A percentile compares a stretch with the other conserved stretches of the same genome.
Conservation (phyloP, 2,888 invertebrate species). For the Cancer borealis region DNA sequence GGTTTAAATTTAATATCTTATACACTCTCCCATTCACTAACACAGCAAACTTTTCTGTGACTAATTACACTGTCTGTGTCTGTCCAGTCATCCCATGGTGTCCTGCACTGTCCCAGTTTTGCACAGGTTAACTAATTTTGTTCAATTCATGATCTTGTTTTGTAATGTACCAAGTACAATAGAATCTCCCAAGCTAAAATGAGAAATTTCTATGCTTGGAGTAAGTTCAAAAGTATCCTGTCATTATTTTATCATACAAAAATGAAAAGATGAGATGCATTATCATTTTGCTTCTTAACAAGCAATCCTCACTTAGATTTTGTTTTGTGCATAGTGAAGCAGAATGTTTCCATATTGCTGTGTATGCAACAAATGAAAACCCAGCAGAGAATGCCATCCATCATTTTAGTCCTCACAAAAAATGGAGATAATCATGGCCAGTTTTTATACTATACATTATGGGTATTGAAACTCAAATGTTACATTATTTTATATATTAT, state of each 20-base stretch:
- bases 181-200: constrained; percentile 45
- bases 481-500: constrained; percentile 35
- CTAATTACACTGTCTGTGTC: constrained; percentile 65
- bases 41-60: constrained; percentile 55
- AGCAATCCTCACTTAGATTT: background rate
- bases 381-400: constrained; percentile 40
- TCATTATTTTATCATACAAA: background rate
- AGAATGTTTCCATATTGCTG: constrained; percentile 28
- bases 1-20: constrained; percentile 1
- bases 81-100: constrained; percentile 71
- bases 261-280: background rate
- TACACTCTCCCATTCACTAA: constrained; percentile 65
- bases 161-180: constrained; percentile 43
- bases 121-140: constrained; percentile 56
- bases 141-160: background rate
- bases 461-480: constrained; percentile 17
- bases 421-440: constrained; percentile 29
- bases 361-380: constrained; percentile 28
- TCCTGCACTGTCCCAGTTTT: constrained; percentile 65
- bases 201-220: constrained; percentile 1
- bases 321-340: constrained; percentile 12
- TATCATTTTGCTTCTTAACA: background rate
- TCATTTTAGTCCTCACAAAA: constrained; percentile 10
- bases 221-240: background rate
- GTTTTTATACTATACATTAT: constrained; percentile 11